These are phyloP conservation scores for Lagenorhynchus albirostris DNA, from an alignment of 2,113 vertebrate species.

Conservation along the genomic window DNA sequence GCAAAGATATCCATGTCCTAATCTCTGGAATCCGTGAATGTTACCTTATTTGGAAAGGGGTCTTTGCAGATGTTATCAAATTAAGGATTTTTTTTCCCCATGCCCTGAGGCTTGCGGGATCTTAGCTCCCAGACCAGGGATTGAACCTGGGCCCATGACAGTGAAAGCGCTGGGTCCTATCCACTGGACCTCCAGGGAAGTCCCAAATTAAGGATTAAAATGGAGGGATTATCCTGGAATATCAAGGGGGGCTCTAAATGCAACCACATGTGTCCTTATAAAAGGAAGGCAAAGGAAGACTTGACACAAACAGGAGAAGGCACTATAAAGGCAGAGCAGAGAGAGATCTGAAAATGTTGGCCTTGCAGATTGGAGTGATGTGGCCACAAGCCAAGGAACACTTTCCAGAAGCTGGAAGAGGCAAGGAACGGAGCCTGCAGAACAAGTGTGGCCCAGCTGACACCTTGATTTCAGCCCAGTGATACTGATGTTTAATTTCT, in stretches of 20 bases:
- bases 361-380: neutral
- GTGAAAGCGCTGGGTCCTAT: neutral
- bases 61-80: neutral
- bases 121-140: neutral
- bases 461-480: neutral
- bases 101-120: too few relatives aligned
- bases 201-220: neutral
- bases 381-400: neutral
- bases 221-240: neutral
- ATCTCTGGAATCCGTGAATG: neutral
- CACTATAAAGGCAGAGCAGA: neutral
- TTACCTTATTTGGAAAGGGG: neutral
- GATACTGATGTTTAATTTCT: too few relatives aligned
- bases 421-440: rapidly evolving
- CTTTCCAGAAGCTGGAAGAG: neutral
- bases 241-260: neutral
- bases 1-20: neutral
- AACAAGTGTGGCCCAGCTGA: neutral
- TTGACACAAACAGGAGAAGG: neutral
- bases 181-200: neutral
- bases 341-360: neutral
- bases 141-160: neutral
- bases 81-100: neutral
- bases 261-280: neutral
- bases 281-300: neutral